phyloP scores from a whole-genome alignment of 2,113 vertebrate species.

The Pica pica region DNA sequence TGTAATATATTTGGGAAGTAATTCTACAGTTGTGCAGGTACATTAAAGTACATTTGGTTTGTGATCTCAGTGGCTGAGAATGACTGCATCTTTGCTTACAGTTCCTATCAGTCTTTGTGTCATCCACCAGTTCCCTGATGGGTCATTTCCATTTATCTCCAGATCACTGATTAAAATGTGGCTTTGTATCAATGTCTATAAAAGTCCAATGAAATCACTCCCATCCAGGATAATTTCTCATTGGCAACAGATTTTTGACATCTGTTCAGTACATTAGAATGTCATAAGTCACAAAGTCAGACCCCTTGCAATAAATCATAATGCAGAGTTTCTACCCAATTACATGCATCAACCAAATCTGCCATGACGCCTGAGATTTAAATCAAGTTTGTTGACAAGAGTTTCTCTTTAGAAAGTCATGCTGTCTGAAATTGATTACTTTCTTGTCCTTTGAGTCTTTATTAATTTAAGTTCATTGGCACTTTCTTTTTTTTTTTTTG shows the following conservation, averaged over 20 bases:
- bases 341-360: conserved; percentile 34
- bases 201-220: conserved; percentile 9
- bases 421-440: conserved; percentile 16
- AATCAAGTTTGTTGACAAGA: conserved; percentile 40
- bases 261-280: conserved; percentile 18
- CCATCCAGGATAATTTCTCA: conserved; percentile 12
- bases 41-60: neutral
- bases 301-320: conserved; percentile 30
- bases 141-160: conserved; percentile 2
- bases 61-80: neutral
- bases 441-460: conserved; percentile 38
- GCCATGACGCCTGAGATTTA: conserved; percentile 29
- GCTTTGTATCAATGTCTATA: neutral
- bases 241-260: conserved; percentile 36
- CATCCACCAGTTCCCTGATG: neutral
- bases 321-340: neutral
- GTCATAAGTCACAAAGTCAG: conserved; percentile 28
- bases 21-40: neutral
- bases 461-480: conserved; percentile 22
- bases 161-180: conserved; percentile 2
- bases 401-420: conserved; percentile 10
- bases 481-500: neutral
- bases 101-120: neutral
- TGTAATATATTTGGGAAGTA: neutral
- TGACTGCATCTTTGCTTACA: neutral